These are phyloP conservation scores for Agonopterix alstromeriana DNA, from an alignment of 2,888 invertebrate species.

Conservation along the genomic window DNA sequence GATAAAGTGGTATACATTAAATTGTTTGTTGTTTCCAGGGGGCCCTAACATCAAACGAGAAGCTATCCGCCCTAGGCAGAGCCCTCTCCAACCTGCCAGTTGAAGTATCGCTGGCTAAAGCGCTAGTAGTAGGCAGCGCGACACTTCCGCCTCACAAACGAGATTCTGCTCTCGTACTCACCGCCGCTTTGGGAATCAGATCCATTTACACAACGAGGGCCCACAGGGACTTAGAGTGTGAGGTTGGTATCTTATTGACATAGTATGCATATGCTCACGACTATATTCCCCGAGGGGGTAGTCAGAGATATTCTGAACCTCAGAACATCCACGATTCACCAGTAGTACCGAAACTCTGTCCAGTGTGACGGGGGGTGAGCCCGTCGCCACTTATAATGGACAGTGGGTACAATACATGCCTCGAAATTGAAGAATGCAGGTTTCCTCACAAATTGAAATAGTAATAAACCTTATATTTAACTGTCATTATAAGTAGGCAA, in stretches of 20 bases:
- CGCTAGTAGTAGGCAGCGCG: constrained; percentile 93
- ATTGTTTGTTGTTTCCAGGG: constrained; percentile 76
- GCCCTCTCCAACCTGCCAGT: constrained; percentile 94
- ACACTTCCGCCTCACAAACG: constrained; percentile 87
- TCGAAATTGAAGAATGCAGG: too few species aligned
- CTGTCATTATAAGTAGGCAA: constrained; percentile 95
- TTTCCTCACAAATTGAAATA: too few species aligned
- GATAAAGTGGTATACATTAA: too few species aligned
- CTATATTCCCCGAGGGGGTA: too few species aligned
- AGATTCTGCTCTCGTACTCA: constrained; percentile 88
- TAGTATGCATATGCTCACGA: too few species aligned
- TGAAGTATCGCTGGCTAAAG: constrained; percentile 96
- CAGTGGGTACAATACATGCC: too few species aligned
- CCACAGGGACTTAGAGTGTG: constrained; percentile 89
- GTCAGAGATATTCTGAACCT: too few species aligned
- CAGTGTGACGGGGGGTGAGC: too few species aligned
- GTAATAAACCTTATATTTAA: constrained; percentile 83
- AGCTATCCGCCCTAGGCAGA: constrained; percentile 90
- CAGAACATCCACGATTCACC: too few species aligned
- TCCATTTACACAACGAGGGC: constrained; percentile 94
- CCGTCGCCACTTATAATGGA: too few species aligned
- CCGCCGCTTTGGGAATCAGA: constrained; percentile 95
- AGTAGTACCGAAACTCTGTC: too few species aligned
- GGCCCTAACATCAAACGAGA: constrained; percentile 87
- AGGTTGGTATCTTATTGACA: constrained; percentile 69